Evolutionary conservation across 2,113 vertebrate genomes (phyloP), one percentile per base, ranked within the genome.

Genomic region (Pseudois nayaur): DNA sequence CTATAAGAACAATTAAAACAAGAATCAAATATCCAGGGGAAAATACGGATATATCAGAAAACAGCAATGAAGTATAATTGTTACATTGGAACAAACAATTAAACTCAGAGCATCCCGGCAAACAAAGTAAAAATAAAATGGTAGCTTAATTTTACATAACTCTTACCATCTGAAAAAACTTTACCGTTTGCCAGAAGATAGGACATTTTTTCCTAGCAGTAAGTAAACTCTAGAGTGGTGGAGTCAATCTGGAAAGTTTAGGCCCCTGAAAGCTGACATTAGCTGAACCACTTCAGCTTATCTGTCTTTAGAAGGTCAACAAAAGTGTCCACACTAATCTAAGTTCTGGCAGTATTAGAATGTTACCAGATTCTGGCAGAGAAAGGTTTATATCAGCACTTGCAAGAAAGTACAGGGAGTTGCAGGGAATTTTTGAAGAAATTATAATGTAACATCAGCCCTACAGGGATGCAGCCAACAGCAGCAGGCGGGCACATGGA

Each of bases 341-440:
- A 98, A 97, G 97, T 97, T 95, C 87, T 93, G 43, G 25, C 14
- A 57, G 64, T 83, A 74, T 92, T 59, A 79, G 59, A 97, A 91
- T 95, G 95, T 97, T 97, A 97, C 98, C 97, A 98, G 98, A 98
- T 98, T 96, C 96, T 98, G 97, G 97, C 88, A 98, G 95, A 98
- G 98, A 98, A 98, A 97, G 96, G 96, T 98, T 97, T 98, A 97
- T 93, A 97, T 98, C 98, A 98, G 98, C 98, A 98, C 94, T 98
- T 97, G 92, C 57, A 91, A 86, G 89, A 98, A 98, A 98, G 97
- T 94, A 91, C 82, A 93, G 89, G 29, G 25, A 97, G 97, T 16
- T 97, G 94, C 92, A 97, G 96, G 91, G 97, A 98, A 97, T 97
- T 97, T 97, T 97, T 97, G 92, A 98, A 98, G 96, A 95, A 97